phyloP scores from a whole-genome alignment of 2,113 vertebrate genomes.

The Paratilapia polleni region DNA sequence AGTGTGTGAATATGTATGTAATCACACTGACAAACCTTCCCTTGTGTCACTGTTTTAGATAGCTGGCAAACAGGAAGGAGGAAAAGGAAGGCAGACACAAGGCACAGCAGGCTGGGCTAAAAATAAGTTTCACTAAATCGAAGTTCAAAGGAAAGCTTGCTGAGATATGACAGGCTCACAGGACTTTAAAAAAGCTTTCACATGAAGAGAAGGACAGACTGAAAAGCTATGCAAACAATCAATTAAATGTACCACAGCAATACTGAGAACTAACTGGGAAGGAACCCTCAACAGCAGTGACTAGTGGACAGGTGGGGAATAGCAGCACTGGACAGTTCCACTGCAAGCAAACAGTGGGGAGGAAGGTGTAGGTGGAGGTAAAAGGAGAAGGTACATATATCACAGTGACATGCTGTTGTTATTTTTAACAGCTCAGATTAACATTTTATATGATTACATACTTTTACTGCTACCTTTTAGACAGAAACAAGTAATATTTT shows the following conservation, averaged over 20 bases:
- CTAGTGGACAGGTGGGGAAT: neutral
- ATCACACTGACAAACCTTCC: neutral
- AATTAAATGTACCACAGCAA: neutral
- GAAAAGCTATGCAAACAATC: neutral
- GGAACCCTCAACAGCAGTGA: neutral
- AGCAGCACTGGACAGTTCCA: neutral
- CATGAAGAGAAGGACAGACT: neutral
- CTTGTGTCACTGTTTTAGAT: slow-evolving; percentile 7
- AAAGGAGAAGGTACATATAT: neutral
- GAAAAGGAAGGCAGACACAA: neutral
- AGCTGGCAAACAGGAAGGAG: neutral
- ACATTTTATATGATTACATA: neutral
- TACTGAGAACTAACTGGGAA: neutral
- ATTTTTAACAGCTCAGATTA: neutral
- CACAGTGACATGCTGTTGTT: neutral
- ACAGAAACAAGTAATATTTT: neutral
- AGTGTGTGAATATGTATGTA: neutral
- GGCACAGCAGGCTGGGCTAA: neutral
- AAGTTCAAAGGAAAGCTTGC: slow-evolving; percentile 12
- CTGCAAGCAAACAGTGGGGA: neutral
- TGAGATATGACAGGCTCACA: neutral
- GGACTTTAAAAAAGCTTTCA: neutral
- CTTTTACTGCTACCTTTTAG: neutral
- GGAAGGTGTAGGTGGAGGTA: neutral
- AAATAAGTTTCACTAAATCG: slow-evolving; percentile 18